Evolutionary conservation across 2,888 invertebrate species (phyloP).

Genomic region (Alloscopus bannaensis): DNA sequence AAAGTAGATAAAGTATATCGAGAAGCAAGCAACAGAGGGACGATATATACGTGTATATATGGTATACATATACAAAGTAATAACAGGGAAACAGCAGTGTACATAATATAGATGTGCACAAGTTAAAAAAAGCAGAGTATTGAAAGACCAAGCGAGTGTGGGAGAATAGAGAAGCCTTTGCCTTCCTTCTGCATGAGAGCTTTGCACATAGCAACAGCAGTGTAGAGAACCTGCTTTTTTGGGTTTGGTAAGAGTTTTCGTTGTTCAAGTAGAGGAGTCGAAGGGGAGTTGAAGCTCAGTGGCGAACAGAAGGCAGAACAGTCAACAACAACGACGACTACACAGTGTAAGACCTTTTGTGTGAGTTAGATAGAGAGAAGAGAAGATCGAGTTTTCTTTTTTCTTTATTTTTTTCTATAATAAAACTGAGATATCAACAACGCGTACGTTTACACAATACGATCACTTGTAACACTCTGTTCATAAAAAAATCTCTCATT

Average conservation of each 20-base stretch:
- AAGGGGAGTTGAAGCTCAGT: conserved; percentile 52
- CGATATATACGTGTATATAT: conserved; percentile 19
- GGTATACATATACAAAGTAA: too few species aligned
- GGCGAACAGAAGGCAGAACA: conserved; percentile 60
- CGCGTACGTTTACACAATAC: too few species aligned
- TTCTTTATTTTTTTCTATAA: conserved; percentile 4
- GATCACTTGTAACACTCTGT: too few species aligned
- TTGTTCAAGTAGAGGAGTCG: conserved; percentile 36
- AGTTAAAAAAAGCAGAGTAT: conserved; percentile 30
- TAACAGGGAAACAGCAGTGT: too few species aligned
- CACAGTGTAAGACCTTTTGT: conserved; percentile 32
- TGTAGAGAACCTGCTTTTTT: conserved; percentile 40
- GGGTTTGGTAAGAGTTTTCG: too few species aligned
- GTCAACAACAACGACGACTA: conserved; percentile 52
- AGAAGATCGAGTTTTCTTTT: conserved; percentile 9
- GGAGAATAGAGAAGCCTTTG: conserved; percentile 13
- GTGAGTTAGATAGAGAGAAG: conserved; percentile 18
- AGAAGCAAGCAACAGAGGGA: conserved; percentile 21
- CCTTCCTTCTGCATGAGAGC: conserved; percentile 24
- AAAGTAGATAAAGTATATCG: not conserved
- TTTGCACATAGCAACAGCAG: conserved; percentile 57
- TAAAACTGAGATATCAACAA: too few species aligned
- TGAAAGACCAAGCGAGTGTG: conserved; percentile 22
- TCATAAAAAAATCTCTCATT: too few species aligned
- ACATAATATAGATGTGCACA: too few species aligned